phyloP scores from a whole-genome alignment of 2,888 invertebrate species.

The Panzeria rudis region DNA sequence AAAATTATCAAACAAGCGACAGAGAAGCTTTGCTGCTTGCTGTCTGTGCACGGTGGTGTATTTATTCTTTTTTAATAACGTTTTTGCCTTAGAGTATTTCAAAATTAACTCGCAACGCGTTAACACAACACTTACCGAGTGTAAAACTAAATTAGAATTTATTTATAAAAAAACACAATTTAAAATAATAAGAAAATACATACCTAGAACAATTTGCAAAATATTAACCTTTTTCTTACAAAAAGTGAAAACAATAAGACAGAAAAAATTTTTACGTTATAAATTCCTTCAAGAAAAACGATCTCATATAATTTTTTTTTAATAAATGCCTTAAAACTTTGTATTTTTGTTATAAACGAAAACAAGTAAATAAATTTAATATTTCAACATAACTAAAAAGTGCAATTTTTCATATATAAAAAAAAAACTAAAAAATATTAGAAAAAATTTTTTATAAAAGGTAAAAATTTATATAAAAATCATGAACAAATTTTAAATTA shows the following conservation, averaged over 20 bases:
- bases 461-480: too few species aligned
- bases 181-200: slow-evolving; percentile 17
- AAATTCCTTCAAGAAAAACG: slow-evolving; percentile 39
- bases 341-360: slow-evolving; percentile 27
- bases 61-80: slow-evolving; percentile 69
- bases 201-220: slow-evolving; percentile 46
- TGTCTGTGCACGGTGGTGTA: slow-evolving; percentile 64
- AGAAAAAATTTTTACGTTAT: slow-evolving; percentile 10
- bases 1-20: slow-evolving; percentile 33
- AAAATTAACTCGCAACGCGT: slow-evolving; percentile 80
- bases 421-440: slow-evolving; percentile 35
- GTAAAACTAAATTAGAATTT: slow-evolving; percentile 48
- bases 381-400: slow-evolving; percentile 36
- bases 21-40: slow-evolving; percentile 67
- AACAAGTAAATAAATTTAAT: slow-evolving; percentile 40
- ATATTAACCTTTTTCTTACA: slow-evolving; percentile 48
- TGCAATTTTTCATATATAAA: slow-evolving; percentile 56
- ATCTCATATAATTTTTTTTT: slow-evolving; percentile 56
- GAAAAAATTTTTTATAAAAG: slow-evolving; percentile 65
- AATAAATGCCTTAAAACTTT: slow-evolving; percentile 69
- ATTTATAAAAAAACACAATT: slow-evolving; percentile 32
- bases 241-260: slow-evolving; percentile 3
- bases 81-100: slow-evolving; percentile 76
- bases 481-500: too few species aligned
- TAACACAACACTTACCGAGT: slow-evolving; percentile 75